These are phyloP conservation scores for Periparus ater DNA, from an alignment of 2,797 vertebrate species.

Conservation along the genomic window DNA sequence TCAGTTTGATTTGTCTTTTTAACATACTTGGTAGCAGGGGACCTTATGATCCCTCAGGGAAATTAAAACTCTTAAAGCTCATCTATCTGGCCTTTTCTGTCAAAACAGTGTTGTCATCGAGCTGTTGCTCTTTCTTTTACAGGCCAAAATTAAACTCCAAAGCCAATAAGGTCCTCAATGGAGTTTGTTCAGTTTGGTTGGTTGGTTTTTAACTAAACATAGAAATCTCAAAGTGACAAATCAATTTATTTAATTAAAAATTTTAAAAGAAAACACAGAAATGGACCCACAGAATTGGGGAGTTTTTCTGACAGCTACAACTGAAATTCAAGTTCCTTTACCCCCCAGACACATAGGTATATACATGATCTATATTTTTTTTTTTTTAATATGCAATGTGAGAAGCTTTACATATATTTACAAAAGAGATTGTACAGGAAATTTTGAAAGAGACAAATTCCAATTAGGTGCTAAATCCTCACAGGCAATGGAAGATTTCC, in stretches of 20 bases:
- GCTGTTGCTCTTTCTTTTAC: constrained; percentile 10
- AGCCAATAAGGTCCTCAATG: neutral
- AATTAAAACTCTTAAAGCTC: constrained; percentile 56
- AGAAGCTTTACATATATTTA: neutral
- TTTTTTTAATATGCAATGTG: neutral
- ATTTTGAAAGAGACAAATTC: neutral
- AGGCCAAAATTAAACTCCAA: constrained; percentile 26
- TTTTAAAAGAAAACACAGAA: neutral
- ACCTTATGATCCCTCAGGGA: constrained; percentile 47
- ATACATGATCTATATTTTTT: neutral
- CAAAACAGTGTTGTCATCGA: constrained; percentile 40
- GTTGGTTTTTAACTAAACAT: neutral
- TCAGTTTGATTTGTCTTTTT: constrained; percentile 54
- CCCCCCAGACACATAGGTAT: neutral
- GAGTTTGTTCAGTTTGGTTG: neutral
- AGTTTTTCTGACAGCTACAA: neutral
- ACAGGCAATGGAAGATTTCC: neutral
- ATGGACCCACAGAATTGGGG: neutral
- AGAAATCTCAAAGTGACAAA: constrained; percentile 8
- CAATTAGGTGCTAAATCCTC: constrained; percentile 21
- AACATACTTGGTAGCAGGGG: constrained; percentile 11
- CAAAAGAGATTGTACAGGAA: neutral
- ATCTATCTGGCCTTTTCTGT: constrained; percentile 39
- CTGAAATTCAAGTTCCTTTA: neutral
- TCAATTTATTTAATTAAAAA: constrained; percentile 11